Conservation (phyloP, 2,888 invertebrate genomes). For the Drosophila setosimentum region DNA sequence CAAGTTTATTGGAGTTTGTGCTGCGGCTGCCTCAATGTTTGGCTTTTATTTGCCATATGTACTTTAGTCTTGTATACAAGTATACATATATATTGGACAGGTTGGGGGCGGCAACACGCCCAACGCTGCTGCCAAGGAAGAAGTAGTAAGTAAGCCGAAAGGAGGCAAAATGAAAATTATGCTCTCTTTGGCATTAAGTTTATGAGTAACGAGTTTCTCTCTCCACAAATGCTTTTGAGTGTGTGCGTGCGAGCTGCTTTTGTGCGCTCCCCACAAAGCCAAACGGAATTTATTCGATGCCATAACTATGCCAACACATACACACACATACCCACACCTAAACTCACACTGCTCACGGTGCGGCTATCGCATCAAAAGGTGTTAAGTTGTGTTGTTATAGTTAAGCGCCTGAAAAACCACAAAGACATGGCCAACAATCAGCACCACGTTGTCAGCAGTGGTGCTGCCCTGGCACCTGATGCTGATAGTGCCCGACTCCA, state of each 20-base stretch:
- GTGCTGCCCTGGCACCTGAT: background rate
- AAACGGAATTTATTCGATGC: constrained; percentile 67
- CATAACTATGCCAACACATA: constrained; percentile 61
- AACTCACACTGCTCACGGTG: constrained; percentile 9
- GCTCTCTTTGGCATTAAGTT: constrained; percentile 78
- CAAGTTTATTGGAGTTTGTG: constrained; percentile 64
- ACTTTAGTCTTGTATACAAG: constrained; percentile 23
- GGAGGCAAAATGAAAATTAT: constrained; percentile 75
- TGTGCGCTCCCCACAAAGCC: constrained; percentile 62
- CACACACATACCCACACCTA: constrained; percentile 2
- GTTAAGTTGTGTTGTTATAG: constrained; percentile 74
- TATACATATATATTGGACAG: constrained; percentile 3
- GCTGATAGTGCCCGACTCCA: background rate
- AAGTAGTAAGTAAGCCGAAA: constrained; percentile 61
- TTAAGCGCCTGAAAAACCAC: constrained; percentile 71
- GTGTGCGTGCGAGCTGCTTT: constrained; percentile 26
- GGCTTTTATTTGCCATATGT: constrained; percentile 71
- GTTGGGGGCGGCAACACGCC: background rate
- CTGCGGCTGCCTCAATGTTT: constrained; percentile 51
- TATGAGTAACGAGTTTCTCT: constrained; percentile 73
- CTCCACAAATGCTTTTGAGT: constrained; percentile 25
- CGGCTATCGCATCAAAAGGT: constrained; percentile 64
- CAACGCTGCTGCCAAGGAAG: constrained; percentile 22
- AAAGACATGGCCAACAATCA: constrained; percentile 63
- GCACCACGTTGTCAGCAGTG: constrained; percentile 34